phyloP scores from a whole-genome alignment of 2,113 vertebrate species.

The Oryzias woworae region DNA sequence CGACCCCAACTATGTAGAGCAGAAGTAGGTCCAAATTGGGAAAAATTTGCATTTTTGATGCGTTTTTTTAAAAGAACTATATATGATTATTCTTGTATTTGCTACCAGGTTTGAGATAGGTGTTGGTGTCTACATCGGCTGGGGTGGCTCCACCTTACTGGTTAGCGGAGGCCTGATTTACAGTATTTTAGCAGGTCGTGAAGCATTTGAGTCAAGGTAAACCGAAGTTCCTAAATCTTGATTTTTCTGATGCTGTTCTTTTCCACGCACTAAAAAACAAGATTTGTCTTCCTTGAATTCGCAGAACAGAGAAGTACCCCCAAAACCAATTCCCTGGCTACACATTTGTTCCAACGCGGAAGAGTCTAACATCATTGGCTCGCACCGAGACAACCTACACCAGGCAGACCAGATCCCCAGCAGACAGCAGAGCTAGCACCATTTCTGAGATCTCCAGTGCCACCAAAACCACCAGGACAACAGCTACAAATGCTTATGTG shows the following conservation, averaged over 20 bases:
- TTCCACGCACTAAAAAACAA: background rate
- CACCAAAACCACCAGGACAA: slow-evolving; percentile 61
- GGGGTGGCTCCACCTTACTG: slow-evolving; percentile 90
- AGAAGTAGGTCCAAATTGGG: slow-evolving; percentile 83
- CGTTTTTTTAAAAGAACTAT: background rate
- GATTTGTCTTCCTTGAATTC: slow-evolving; percentile 13
- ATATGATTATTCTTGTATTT: slow-evolving; percentile 30
- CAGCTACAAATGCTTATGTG: slow-evolving; percentile 82
- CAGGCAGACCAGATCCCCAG: slow-evolving; percentile 37
- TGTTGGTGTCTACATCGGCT: slow-evolving; percentile 90
- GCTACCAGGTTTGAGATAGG: slow-evolving; percentile 90
- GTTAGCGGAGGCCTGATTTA: slow-evolving; percentile 87
- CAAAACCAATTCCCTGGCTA: slow-evolving; percentile 31
- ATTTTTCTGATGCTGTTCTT: background rate
- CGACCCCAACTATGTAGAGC: slow-evolving; percentile 82
- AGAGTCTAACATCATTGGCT: slow-evolving; percentile 22
- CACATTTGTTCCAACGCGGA: slow-evolving; percentile 24
- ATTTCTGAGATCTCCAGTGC: slow-evolving; percentile 38
- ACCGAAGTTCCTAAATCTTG: background rate
- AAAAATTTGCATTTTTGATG: background rate
- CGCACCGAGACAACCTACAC: slow-evolving; percentile 26
- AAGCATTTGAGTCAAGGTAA: slow-evolving; percentile 70
- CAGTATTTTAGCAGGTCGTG: slow-evolving; percentile 79
- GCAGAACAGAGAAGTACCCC: slow-evolving; percentile 46
- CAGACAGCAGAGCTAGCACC: slow-evolving; percentile 34